phyloP scores from a whole-genome alignment of 1,140 invertebrate species.

The Philaenus spumarius region DNA sequence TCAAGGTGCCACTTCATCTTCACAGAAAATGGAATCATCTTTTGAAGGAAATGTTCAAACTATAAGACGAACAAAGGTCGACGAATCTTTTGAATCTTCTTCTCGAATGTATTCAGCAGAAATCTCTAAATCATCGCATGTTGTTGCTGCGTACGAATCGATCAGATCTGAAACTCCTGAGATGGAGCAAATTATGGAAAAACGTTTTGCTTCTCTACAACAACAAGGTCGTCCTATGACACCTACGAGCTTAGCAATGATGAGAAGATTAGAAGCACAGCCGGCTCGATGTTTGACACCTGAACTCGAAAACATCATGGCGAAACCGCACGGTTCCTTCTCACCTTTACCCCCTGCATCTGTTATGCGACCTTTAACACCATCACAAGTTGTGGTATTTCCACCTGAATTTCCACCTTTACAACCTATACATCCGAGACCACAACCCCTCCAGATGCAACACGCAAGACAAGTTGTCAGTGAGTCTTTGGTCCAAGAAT shows the following conservation, averaged over 20 bases:
- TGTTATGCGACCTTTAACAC: slow-evolving; percentile 20
- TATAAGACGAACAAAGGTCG: slow-evolving; percentile 9
- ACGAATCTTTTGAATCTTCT: slow-evolving; percentile 8
- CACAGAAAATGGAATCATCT: slow-evolving; percentile 4
- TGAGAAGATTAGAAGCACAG: slow-evolving; percentile 19
- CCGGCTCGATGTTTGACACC: slow-evolving; percentile 15
- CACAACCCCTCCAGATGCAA: neutral
- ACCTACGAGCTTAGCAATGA: slow-evolving; percentile 15
- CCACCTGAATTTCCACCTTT: slow-evolving; percentile 26
- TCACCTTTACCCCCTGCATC: slow-evolving; percentile 24
- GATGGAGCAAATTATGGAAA: slow-evolving; percentile 10
- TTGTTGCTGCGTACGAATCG: no score
- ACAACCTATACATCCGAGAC: slow-evolving; percentile 4
- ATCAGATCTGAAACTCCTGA: neutral
- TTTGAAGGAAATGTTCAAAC: slow-evolving; percentile 9
- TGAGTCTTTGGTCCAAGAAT: no score
- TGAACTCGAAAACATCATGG: slow-evolving; percentile 12
- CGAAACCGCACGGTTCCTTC: slow-evolving; percentile 20
- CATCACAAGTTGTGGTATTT: slow-evolving; percentile 25
- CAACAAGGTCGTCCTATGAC: slow-evolving; percentile 8
- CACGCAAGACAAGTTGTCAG: neutral
- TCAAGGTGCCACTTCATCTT: neutral
- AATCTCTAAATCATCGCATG: neutral
- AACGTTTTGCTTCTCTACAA: neutral
- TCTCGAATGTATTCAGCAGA: slow-evolving; percentile 5